A percentile compares a stretch with the other conserved stretches of the same genome.
phyloP scores from a whole-genome alignment of 2,797 vertebrate genomes.

The Fundulus diaphanus region DNA sequence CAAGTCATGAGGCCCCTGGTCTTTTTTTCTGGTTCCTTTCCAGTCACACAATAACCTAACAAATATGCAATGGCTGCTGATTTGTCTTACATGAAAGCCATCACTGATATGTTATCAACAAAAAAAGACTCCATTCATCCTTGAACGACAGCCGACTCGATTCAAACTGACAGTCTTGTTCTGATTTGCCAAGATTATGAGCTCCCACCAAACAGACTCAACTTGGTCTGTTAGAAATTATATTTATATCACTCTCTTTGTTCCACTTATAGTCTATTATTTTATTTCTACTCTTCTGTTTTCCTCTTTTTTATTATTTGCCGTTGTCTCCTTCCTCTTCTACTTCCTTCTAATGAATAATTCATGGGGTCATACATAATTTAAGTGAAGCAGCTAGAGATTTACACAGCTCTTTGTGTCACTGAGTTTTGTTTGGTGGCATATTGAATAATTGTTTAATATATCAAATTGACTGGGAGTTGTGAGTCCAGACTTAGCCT shows the following conservation, averaged over 20 bases:
- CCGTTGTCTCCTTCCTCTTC: constrained; percentile 50
- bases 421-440: constrained; percentile 81
- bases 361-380: constrained; percentile 79
- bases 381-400: constrained; percentile 74
- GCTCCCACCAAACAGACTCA: constrained; percentile 47
- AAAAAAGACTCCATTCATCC: constrained; percentile 68
- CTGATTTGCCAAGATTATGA: constrained; percentile 61
- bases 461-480: constrained; percentile 80
- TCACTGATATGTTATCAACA: constrained; percentile 57
- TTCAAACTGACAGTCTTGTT: constrained; percentile 70
- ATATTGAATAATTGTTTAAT: constrained; percentile 85
- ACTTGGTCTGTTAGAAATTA: constrained; percentile 27
- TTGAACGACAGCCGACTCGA: constrained; percentile 68
- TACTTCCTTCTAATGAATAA: constrained; percentile 73
- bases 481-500: constrained; percentile 33
- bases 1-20: not conserved
- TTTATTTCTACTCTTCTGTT: constrained; percentile 50
- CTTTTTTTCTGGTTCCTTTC: constrained; percentile 40
- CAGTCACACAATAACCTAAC: constrained; percentile 64
- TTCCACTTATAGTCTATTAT: constrained; percentile 60
- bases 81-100: constrained; percentile 58
- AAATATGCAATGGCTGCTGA: constrained; percentile 48
- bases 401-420: constrained; percentile 80
- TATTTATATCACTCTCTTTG: constrained; percentile 54
- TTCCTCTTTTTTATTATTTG: constrained; percentile 30